Base-by-base conservation (phyloP, 2,797 vertebrate genomes). In the Protosalanx chinensis region DNA sequence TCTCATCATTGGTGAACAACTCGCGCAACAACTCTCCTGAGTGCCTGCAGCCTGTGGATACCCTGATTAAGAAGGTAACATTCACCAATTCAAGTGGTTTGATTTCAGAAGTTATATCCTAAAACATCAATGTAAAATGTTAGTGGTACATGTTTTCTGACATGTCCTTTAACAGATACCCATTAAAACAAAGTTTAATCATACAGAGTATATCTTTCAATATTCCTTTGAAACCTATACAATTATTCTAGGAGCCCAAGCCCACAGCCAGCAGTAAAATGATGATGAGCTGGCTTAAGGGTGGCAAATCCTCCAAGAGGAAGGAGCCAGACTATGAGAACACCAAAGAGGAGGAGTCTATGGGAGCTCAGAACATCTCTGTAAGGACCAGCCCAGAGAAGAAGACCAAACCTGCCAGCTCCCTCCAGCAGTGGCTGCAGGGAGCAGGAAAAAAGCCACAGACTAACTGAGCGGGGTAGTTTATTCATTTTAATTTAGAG, bases 1-100 rank as follows among this genome's bases (percentile, higher is more conserved):
- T 99, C 20, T 98, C 97, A 6, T 82, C 92, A 0, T 41, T 96
- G 2, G 97, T 99, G 74, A 98, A 97, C 89, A 97, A 93, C 35
- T 86, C 92, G 0, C 90, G 91, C 69, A 98, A 98, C 88, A 93
- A 96, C 81, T 78, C 91, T 0, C 92, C 94, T 0, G 90, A 98
- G 81, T 99, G 98, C 73, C 81, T 98, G 23, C 82, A 91, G 62
- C 94, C 94, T 16, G 68, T 95, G 0, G 85, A 95, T 75, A 85
- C 89, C 18, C 75, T 79, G 8, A 69, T 72, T 64, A 92, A 89
- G 74, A 94, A 95, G 94, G 96, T 96, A 82, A 8, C 49, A 15
- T 12, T 51, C 49, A 51, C 49, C 18, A 12, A 46, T 13, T 13
- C 41, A 46, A 46, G 15, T 56, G 18, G 3, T 56, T 56, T 16